phyloP scores from a whole-genome alignment of 2,113 vertebrate species.

The Gorsachius goisagi region DNA sequence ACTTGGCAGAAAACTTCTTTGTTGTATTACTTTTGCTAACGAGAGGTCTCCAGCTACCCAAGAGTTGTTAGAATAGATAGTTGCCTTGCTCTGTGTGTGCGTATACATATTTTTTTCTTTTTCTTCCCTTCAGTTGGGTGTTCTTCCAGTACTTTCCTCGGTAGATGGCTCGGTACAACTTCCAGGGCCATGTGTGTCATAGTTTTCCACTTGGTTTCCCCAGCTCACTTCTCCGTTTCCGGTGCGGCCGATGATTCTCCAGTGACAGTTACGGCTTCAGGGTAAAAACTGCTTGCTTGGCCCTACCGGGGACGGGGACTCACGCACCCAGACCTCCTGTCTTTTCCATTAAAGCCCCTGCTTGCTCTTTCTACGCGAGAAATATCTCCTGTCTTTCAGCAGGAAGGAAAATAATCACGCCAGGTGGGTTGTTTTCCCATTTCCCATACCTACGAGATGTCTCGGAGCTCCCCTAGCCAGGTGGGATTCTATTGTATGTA shows the following conservation, averaged over 20 bases:
- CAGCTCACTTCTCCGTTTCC: neutral
- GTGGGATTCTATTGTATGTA: neutral
- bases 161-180: neutral
- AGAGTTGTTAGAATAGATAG: neutral
- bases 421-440: neutral
- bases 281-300: neutral
- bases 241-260: neutral
- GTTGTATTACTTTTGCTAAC: neutral
- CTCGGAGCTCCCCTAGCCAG: neutral
- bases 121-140: neutral
- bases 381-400: constrained; percentile 39
- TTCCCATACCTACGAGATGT: neutral
- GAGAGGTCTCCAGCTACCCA: neutral
- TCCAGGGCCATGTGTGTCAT: neutral
- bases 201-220: neutral
- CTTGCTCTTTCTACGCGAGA: neutral
- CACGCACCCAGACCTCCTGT: neutral
- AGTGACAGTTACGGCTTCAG: neutral
- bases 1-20: neutral
- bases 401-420: constrained; percentile 36
- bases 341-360: constrained; percentile 53
- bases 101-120: neutral
- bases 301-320: neutral
- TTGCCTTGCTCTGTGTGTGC: neutral
- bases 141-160: neutral